A percentile compares a stretch with the other conserved stretches of the same genome.
These are phyloP conservation scores for Sarcoramphus papa DNA, from an alignment of 2,797 vertebrate genomes.

Conservation along the genomic window DNA sequence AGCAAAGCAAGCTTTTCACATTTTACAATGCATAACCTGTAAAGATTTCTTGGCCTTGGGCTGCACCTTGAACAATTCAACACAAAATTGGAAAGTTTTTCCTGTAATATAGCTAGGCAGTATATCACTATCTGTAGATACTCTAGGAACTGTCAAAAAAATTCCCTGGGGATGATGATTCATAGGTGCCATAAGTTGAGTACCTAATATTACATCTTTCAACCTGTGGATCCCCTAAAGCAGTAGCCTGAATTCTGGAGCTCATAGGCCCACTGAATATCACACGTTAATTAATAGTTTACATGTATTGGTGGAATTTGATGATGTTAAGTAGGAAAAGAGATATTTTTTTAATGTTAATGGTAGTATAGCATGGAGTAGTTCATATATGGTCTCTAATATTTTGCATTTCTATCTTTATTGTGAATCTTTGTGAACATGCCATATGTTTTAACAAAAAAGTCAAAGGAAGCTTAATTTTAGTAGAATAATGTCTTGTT, in stretches of 20 bases:
- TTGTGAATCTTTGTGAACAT: not conserved
- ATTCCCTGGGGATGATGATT: not conserved
- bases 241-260: not conserved
- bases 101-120: not conserved
- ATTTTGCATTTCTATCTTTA: not conserved
- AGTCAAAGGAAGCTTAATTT: not conserved
- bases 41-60: not conserved
- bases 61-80: not conserved
- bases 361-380: not conserved
- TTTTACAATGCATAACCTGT: not conserved
- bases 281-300: not conserved
- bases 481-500: not conserved
- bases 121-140: not conserved
- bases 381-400: not conserved
- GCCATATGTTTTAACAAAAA: not conserved
- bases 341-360: not conserved
- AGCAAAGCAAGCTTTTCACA: not conserved
- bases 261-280: not conserved
- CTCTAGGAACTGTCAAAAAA: not conserved
- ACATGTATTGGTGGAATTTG: not conserved
- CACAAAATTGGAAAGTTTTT: not conserved
- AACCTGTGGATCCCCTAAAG: not conserved
- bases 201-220: not conserved
- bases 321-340: not conserved
- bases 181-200: not conserved